Conservation (phyloP, 2,797 vertebrate species). For the Peromyscus melanophrys region DNA sequence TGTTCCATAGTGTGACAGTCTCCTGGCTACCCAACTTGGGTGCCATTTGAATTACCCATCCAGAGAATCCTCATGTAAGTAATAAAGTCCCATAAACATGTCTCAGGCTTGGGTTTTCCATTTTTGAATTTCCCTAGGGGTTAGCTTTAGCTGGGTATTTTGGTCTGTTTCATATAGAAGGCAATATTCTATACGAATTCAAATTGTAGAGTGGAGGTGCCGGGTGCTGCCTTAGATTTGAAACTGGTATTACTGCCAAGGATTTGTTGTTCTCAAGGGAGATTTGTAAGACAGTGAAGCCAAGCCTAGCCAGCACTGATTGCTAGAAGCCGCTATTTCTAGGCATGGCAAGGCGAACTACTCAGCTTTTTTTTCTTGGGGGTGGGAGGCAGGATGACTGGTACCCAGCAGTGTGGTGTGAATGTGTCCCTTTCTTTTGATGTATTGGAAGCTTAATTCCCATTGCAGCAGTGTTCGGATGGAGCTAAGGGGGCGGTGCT, state of each 20-base stretch:
- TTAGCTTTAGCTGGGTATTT: background rate
- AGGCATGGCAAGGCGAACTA: background rate
- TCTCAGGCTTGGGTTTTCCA: background rate
- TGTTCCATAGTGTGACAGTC: background rate
- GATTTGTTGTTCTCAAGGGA: background rate
- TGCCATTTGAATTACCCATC: background rate
- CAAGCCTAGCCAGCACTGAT: background rate
- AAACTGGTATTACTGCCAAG: background rate
- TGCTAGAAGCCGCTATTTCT: background rate
- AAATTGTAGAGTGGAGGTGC: background rate
- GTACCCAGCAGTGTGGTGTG: background rate
- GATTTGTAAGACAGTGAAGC: background rate
- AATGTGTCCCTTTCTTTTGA: background rate
- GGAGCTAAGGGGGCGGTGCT: background rate
- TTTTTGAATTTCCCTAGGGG: background rate
- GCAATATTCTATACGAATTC: background rate
- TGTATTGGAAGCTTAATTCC: background rate
- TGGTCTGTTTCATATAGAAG: background rate
- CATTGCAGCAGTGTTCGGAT: background rate
- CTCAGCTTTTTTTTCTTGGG: background rate
- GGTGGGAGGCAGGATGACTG: background rate
- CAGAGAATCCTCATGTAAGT: background rate
- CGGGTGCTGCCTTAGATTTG: background rate
- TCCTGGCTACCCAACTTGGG: background rate
- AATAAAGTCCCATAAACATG: background rate